Evolutionary conservation across 2,888 invertebrate genomes (phyloP).

Genomic region (Diaphora mendica): DNA sequence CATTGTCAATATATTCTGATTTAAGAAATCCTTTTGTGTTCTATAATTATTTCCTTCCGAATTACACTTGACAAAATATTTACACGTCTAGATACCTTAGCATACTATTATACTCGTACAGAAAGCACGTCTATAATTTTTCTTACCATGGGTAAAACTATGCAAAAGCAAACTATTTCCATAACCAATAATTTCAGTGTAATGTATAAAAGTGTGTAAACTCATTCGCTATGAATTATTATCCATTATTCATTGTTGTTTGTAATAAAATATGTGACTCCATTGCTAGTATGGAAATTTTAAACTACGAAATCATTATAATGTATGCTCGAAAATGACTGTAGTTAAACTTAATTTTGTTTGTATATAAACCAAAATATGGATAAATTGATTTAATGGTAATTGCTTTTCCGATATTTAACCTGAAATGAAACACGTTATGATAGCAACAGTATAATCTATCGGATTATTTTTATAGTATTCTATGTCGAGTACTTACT

Average conservation of each 20-base stretch:
- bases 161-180: not conserved
- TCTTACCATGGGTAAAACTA: not conserved
- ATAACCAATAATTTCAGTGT: not conserved
- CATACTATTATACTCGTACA: too few relatives aligned
- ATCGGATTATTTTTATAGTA: not conserved
- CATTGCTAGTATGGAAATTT: slow-evolving; percentile 4
- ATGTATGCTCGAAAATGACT: slow-evolving; percentile 14
- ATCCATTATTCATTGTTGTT: slow-evolving; percentile 2
- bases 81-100: too few relatives aligned
- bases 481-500: not conserved
- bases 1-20: too few relatives aligned
- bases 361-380: not conserved
- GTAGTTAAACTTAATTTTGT: slow-evolving; percentile 26
- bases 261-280: slow-evolving; percentile 1
- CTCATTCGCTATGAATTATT: not conserved
- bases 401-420: slow-evolving; percentile 2
- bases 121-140: not conserved
- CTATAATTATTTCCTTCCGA: too few relatives aligned
- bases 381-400: not conserved
- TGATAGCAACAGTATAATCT: not conserved
- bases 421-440: not conserved
- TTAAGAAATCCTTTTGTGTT: too few relatives aligned
- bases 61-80: too few relatives aligned
- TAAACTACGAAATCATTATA: not conserved
- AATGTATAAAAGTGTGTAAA: not conserved